Evolutionary conservation across 2,797 vertebrate species (phyloP), one percentile per base, ranked within the genome.

Genomic region (Knipowitschia caucasica): DNA sequence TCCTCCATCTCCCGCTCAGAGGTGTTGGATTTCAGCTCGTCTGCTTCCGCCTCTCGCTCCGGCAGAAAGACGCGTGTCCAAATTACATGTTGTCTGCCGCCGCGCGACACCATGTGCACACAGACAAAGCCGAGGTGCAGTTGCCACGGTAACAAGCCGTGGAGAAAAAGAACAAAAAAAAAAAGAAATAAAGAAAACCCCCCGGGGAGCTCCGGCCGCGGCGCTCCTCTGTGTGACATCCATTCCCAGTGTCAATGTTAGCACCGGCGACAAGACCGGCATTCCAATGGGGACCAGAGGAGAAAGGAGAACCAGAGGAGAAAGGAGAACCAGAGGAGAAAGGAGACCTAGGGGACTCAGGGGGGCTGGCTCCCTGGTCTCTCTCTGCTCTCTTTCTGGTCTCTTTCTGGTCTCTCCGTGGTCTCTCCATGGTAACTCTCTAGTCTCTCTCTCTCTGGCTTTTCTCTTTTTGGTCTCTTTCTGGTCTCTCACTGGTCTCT

Each of bases 181-280:
- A n/a, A n/a, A n/a, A n/a, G n/a, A n/a, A n/a, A n/a, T n/a, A 52
- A 50, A 52, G 29, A 42, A 69, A 44, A 5, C 54, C 71, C 69
- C 56, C 6, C 59, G 70, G 64, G 49, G 24, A 62, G 73, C 74
- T 4, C 12, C 69, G 33, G 73, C 73, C 62, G 59, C 63, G 78
- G 59, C 63, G 78, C 40, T 53, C 68, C 73, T 83, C 81, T 74
- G 63, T 80, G 75, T 77, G 76, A 83, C 86, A 86, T 86, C 69
- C 75, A 84, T 84, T 85, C 82, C 80, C 71, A 53, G 67, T 78
- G 78, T 81, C 77, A 77, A 34, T 73, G 78, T 77, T 80, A 62
- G 25, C n/a, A n/a, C 21, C 24, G 62, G 50, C 67, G 71, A 57
- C 67, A 25, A 17, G 47, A 40, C 26, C 42, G 65, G 68, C 67